Evolutionary conservation across 1,140 invertebrate species (phyloP).

Genomic region (Lordiphosa collinella): DNA sequence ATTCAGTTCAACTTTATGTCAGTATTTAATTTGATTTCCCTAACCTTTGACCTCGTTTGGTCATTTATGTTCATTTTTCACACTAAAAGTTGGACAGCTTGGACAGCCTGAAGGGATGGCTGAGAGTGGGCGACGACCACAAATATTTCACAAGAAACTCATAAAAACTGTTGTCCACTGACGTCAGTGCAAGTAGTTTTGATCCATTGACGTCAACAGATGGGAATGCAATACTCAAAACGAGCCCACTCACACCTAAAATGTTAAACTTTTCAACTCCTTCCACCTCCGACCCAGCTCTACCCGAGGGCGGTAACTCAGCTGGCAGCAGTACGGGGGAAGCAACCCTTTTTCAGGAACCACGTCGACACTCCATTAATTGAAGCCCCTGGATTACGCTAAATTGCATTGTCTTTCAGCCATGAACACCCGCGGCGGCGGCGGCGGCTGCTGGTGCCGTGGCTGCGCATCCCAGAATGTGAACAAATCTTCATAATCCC

Average conservation of each 20-base stretch:
- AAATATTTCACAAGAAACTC: not conserved
- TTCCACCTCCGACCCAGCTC: too few relatives aligned
- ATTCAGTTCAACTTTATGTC: not conserved
- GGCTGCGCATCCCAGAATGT: slow-evolving; percentile 52
- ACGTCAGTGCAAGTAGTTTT: not conserved
- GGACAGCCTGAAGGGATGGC: not conserved
- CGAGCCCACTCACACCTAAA: too few relatives aligned
- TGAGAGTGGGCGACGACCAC: not conserved
- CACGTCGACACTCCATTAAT: slow-evolving; percentile 73
- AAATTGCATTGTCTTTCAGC: slow-evolving; percentile 72
- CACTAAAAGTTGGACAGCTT: not conserved
- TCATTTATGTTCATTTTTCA: not conserved
- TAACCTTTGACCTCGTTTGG: not conserved
- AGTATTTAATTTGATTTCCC: not conserved
- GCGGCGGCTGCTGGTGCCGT: slow-evolving; percentile 19
- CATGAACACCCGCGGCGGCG: slow-evolving; percentile 36
- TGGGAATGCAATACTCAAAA: slow-evolving; percentile 14
- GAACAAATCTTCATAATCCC: slow-evolving; percentile 77
- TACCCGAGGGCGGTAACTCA: too few relatives aligned
- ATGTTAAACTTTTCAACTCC: too few relatives aligned
- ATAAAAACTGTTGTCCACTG: not conserved
- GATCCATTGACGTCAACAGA: slow-evolving; percentile 16
- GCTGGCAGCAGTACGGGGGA: not conserved
- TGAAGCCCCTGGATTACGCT: slow-evolving; percentile 76
- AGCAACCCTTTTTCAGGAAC: slow-evolving; percentile 42